phyloP scores from a whole-genome alignment of 2,888 invertebrate genomes.

The Cryptophagus acutangulus region DNA sequence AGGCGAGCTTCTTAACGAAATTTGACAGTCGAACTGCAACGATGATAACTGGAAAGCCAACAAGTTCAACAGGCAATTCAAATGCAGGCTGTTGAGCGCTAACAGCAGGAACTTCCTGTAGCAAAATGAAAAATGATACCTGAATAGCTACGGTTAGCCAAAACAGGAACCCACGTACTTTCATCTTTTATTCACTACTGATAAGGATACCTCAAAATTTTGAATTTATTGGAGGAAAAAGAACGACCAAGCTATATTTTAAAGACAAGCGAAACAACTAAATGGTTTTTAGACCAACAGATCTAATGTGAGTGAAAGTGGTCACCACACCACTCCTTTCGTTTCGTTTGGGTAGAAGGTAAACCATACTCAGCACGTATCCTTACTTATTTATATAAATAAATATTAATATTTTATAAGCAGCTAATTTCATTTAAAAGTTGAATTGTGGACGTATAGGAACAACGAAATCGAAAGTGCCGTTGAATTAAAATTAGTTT shows the following conservation, averaged over 20 bases:
- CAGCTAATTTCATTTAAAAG: too few relatives aligned
- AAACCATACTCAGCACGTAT: slow-evolving; percentile 4
- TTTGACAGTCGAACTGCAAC: slow-evolving; percentile 72
- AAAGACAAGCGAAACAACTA: slow-evolving; percentile 15
- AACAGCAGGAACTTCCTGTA: slow-evolving; percentile 2
- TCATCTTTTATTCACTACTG: slow-evolving; percentile 34
- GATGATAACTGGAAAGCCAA: slow-evolving; percentile 80
- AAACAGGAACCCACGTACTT: slow-evolving; percentile 26
- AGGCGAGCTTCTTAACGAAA: slow-evolving; percentile 77
- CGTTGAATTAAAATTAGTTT: too few relatives aligned
- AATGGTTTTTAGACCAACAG: slow-evolving; percentile 18
- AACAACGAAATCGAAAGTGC: too few relatives aligned
- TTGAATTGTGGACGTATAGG: too few relatives aligned
- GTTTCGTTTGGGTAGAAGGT: slow-evolving; percentile 20
- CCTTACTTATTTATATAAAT: not conserved
- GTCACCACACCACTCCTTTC: slow-evolving; percentile 37
- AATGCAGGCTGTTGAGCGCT: slow-evolving; percentile 52
- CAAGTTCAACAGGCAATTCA: slow-evolving; percentile 76
- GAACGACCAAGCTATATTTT: too few relatives aligned
- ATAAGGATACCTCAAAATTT: too few relatives aligned
- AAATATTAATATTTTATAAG: too few relatives aligned
- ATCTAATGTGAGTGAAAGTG: slow-evolving; percentile 42
- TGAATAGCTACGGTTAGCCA: slow-evolving; percentile 17
- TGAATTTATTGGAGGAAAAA: too few relatives aligned
- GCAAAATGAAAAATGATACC: slow-evolving; percentile 11